These are phyloP conservation scores for Fragum sueziense DNA, from an alignment of 2,888 invertebrate species.

Conservation along the genomic window DNA sequence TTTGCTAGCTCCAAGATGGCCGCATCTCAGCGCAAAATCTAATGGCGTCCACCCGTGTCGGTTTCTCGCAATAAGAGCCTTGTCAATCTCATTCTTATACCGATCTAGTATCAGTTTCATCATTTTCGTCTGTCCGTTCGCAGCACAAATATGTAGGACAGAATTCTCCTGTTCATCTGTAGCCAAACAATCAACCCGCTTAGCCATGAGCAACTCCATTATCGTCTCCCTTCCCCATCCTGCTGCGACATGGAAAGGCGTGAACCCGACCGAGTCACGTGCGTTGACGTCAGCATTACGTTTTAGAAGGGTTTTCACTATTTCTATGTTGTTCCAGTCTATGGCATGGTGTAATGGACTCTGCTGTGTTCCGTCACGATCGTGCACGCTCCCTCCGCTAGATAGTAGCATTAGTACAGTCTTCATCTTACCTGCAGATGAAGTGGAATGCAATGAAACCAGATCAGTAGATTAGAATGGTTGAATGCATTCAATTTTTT, in stretches of 20 bases:
- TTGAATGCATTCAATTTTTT: background rate
- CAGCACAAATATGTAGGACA: conserved; percentile 55
- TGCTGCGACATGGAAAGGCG: conserved; percentile 58
- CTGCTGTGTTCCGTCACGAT: conserved; percentile 56
- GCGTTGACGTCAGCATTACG: conserved; percentile 60
- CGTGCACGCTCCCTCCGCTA: conserved; percentile 55
- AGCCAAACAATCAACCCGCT: conserved; percentile 32
- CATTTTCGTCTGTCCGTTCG: conserved; percentile 55
- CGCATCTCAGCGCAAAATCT: conserved; percentile 59
- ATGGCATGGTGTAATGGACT: conserved; percentile 58
- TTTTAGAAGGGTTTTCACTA: conserved; percentile 54
- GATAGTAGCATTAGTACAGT: conserved; percentile 48
- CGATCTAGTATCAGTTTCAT: conserved; percentile 47
- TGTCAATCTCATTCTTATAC: conserved; percentile 52
- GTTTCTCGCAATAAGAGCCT: conserved; percentile 50
- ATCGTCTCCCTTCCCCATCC: conserved; percentile 61
- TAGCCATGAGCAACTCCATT: conserved; percentile 44
- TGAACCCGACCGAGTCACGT: conserved; percentile 52
- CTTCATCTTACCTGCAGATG: conserved; percentile 47
- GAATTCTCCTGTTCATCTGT: conserved; percentile 56
- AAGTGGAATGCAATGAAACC: too few relatives aligned
- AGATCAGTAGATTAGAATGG: background rate
- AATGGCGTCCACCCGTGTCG: conserved; percentile 61
- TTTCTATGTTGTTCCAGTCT: conserved; percentile 62
- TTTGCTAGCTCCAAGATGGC: conserved; percentile 54